phyloP scores from a whole-genome alignment of 2,888 invertebrate genomes.

The Exephanes ischioxanthus region DNA sequence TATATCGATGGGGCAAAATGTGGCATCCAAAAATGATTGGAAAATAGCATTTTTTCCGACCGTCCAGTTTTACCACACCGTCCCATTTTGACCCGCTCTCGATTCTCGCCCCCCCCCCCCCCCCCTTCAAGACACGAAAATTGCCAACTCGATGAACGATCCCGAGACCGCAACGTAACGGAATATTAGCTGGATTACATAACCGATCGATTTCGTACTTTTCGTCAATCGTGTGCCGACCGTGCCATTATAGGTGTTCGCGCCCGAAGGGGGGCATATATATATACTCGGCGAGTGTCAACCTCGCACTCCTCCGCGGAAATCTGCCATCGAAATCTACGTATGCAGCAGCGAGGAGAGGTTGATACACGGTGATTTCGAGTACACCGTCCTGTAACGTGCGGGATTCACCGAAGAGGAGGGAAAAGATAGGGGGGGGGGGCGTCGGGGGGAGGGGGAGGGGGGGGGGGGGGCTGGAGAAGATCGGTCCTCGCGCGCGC shows the following conservation, averaged over 20 bases:
- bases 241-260: not conserved
- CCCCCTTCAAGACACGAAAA: not conserved
- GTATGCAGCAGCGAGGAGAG: slow-evolving; percentile 9
- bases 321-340: slow-evolving; percentile 58
- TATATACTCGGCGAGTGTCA: slow-evolving; percentile 12
- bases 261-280: not conserved
- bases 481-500: slow-evolving; percentile 10
- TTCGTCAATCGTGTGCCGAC: not conserved
- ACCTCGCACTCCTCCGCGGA: slow-evolving; percentile 36
- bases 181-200: not conserved
- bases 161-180: not conserved
- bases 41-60: no score
- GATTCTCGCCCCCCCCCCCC: not conserved
- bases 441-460: no score
- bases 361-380: slow-evolving; percentile 55
- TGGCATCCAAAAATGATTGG: no score
- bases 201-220: slow-evolving; percentile 2
- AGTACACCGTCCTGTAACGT: not conserved
- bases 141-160: not conserved
- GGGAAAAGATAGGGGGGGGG: not conserved
- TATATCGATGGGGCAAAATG: no score
- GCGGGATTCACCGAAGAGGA: not conserved
- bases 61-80: no score
- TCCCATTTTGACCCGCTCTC: not conserved
- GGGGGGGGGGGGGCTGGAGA: slow-evolving; percentile 2